Conservation (phyloP, 2,888 invertebrate species). For the Apoda limacodes region DNA sequence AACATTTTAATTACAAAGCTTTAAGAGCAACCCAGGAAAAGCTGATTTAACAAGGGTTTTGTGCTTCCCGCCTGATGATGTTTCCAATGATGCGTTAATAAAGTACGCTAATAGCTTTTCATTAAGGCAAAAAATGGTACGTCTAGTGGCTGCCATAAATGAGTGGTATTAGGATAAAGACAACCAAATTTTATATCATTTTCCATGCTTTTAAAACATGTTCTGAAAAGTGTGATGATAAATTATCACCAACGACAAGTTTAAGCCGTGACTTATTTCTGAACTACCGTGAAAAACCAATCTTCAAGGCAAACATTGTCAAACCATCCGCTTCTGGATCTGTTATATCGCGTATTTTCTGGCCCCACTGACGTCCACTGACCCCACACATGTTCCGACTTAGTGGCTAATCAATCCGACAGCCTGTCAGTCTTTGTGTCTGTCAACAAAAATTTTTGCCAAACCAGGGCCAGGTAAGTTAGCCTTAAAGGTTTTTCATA, state of each 20-base stretch:
- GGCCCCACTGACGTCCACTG: constrained; percentile 14
- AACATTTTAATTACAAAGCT: constrained; percentile 7
- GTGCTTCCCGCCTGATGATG: no score
- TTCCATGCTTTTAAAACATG: constrained; percentile 25
- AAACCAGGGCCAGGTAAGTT: constrained; percentile 3
- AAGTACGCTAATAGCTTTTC: constrained; percentile 24
- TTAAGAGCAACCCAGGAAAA: constrained; percentile 10
- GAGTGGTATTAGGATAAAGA: constrained; percentile 24
- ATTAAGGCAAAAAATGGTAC: constrained; percentile 23
- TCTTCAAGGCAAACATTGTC: constrained; percentile 9
- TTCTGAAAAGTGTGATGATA: constrained; percentile 25
- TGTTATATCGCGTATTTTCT: constrained; percentile 11
- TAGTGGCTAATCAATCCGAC: constrained; percentile 13
- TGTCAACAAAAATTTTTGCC: constrained; percentile 4
- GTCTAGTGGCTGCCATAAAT: constrained; percentile 28
- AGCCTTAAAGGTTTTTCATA: constrained; percentile 3
- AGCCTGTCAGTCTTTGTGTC: no score
- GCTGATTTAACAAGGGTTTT: constrained; percentile 11
- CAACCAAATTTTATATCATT: constrained; percentile 27
- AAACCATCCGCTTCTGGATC: constrained; percentile 9
- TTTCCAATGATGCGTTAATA: constrained; percentile 23
- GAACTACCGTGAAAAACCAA: constrained; percentile 6
- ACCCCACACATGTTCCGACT: constrained; percentile 13
- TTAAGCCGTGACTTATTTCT: constrained; percentile 21
- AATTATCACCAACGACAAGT: constrained; percentile 36